phyloP scores from a whole-genome alignment of 2,797 vertebrate species.

The Spinibarbus caldwelli region DNA sequence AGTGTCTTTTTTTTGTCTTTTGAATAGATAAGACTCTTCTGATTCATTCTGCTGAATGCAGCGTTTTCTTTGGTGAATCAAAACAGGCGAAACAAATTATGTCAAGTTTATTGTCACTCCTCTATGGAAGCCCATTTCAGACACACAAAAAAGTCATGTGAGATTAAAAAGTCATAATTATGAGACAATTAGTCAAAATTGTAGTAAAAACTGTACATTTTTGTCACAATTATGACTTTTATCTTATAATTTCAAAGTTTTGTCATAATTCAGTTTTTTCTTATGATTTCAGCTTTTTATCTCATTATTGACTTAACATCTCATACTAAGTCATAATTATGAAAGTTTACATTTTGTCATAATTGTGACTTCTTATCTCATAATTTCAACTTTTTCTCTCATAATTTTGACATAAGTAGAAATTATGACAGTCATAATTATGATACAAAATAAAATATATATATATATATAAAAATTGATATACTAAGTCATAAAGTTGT shows the following conservation, averaged over 20 bases:
- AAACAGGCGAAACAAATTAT: constrained; percentile 31
- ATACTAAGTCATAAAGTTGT: too few relatives aligned
- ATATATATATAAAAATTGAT: too few relatives aligned
- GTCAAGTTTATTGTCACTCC: constrained; percentile 39
- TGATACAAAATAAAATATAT: too few relatives aligned
- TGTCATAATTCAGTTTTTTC: neutral
- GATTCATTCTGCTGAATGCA: constrained; percentile 45
- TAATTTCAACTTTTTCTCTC: neutral
- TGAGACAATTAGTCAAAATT: neutral
- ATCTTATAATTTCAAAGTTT: neutral
- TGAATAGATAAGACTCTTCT: constrained; percentile 29
- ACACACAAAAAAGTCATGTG: neutral
- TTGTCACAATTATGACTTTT: neutral
- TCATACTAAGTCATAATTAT: neutral
- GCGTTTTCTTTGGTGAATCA: constrained; percentile 16
- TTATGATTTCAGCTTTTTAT: neutral
- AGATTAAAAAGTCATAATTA: neutral
- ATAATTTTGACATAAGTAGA: neutral
- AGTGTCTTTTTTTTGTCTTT: constrained; percentile 12
- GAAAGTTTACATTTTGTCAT: neutral
- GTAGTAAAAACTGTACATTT: neutral
- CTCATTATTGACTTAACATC: neutral
- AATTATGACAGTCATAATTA: too few relatives aligned
- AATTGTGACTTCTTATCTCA: neutral
- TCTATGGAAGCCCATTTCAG: constrained; percentile 3